Base-by-base conservation (phyloP, 1,140 invertebrate genomes). In the Lepidurus couesii region DNA sequence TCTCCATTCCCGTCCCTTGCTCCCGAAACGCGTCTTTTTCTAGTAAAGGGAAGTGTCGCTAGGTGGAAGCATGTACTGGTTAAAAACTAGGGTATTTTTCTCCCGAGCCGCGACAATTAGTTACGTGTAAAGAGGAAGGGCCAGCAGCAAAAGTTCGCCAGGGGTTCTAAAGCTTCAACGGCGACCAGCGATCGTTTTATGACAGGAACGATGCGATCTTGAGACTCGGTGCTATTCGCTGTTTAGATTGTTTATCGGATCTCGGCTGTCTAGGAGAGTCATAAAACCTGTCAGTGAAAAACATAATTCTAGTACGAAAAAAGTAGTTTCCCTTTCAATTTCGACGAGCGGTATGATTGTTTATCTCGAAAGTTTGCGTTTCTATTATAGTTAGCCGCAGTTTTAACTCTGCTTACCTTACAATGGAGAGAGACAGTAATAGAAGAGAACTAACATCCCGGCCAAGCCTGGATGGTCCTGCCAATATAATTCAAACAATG, bases 401-500 rank as follows among this genome's bases (percentile, higher is more conserved):
- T 65, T 65, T 21, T 5, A 65, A 16, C 13, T 65, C 10, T n/a
- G 0, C 53, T 16, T 21, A 65, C 53, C 0, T 65, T 65, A 65
- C 16, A 13, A 65, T 65, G 53, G 53, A 65, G 21, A 65, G 21
- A 65, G 53, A 65, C 13, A 65, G 16, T 21, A 65, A 65, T 65
- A 13, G 53, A 21, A 13, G 53, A 65, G 53, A 65, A 65, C 53
- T 65, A 21, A 65, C 53, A 65, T 65, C 53, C 53, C 21, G 53
- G 13, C 53, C 53, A 65, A 65, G 53, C 53, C 53, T 65, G 53
- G 53, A 65, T 16, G 53, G 53, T 21, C 53, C 53, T 65, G n/a
- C 44, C 26, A 79, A 79, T 42, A 73, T 44, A 44, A 79, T 79
- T 47, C 80, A 82, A 77, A 81, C 86, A 74, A 83, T 89, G 75